Evolutionary conservation across 1,140 invertebrate genomes (phyloP).

Genomic region (Neotoxoptera formosana): DNA sequence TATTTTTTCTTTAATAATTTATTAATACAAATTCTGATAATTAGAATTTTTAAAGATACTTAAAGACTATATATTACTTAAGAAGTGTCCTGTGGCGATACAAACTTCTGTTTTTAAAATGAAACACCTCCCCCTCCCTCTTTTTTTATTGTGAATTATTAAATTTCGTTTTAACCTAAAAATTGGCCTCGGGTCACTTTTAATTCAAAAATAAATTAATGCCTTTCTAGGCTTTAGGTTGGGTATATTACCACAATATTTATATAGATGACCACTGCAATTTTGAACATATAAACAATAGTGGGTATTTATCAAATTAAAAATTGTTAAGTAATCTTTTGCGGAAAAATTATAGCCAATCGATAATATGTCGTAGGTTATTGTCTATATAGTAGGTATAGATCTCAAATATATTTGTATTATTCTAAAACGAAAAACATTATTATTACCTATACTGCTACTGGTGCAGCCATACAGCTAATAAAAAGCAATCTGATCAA

Average conservation of each 20-base stretch:
- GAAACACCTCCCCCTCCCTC: too few relatives aligned
- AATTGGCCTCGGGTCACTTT: neutral
- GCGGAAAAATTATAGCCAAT: neutral
- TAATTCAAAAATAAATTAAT: neutral
- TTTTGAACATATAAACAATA: rapidly evolving
- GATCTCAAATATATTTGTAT: too few relatives aligned
- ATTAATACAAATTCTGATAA: too few relatives aligned
- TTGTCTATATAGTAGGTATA: too few relatives aligned
- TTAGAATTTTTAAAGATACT: too few relatives aligned
- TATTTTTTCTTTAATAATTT: too few relatives aligned
- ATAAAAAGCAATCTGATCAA: neutral
- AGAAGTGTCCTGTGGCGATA: too few relatives aligned
- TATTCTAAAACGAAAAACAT: too few relatives aligned
- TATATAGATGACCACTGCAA: neutral
- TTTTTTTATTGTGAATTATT: too few relatives aligned
- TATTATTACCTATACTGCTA: neutral
- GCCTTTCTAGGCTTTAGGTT: neutral
- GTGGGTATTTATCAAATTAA: neutral
- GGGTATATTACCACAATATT: neutral
- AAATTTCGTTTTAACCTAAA: neutral
- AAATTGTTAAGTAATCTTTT: neutral
- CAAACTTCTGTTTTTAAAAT: too few relatives aligned
- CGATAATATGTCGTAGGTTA: neutral
- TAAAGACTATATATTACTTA: too few relatives aligned
- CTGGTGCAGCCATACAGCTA: neutral